These are phyloP conservation scores for Ips nitidus DNA, from an alignment of 1,140 invertebrate species.

Conservation along the genomic window DNA sequence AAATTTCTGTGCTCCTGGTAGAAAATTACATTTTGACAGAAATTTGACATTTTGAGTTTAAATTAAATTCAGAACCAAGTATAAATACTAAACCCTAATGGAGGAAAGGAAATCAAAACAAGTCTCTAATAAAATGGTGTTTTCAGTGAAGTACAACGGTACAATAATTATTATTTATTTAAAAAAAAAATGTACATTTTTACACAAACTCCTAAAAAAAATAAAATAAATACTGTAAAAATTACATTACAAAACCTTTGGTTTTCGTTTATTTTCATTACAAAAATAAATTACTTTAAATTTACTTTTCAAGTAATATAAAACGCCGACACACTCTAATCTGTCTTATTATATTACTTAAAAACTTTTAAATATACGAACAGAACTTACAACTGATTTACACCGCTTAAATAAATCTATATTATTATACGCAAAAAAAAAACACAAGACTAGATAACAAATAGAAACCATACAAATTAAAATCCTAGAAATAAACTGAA, in stretches of 20 bases:
- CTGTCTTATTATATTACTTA: conserved; percentile 18
- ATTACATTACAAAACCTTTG: conserved; percentile 36
- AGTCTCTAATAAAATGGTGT: too few relatives aligned
- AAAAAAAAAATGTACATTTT: conserved; percentile 31
- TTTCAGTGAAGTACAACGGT: too few relatives aligned
- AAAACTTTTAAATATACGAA: conserved; percentile 21
- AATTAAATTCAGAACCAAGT: too few relatives aligned
- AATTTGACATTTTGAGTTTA: too few relatives aligned
- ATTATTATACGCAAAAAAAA: conserved; percentile 26
- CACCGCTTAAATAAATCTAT: conserved; percentile 3
- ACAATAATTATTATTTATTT: conserved; percentile 28
- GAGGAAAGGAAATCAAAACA: too few relatives aligned
- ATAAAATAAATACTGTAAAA: conserved; percentile 35
- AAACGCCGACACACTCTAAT: conserved; percentile 2
- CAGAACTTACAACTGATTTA: conserved; percentile 20
- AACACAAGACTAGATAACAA: conserved; percentile 33
- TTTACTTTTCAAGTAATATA: conserved; percentile 29
- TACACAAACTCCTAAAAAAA: conserved; percentile 25
- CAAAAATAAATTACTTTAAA: conserved; percentile 32
- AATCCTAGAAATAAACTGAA: neutral
- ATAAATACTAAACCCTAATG: too few relatives aligned
- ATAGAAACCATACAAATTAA: conserved; percentile 14
- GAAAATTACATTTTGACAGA: too few relatives aligned
- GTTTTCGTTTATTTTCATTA: conserved; percentile 35
- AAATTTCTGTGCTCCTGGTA: too few relatives aligned